Evolutionary conservation across 2,797 vertebrate species (phyloP).

Genomic region (Cirrhinus mrigala): DNA sequence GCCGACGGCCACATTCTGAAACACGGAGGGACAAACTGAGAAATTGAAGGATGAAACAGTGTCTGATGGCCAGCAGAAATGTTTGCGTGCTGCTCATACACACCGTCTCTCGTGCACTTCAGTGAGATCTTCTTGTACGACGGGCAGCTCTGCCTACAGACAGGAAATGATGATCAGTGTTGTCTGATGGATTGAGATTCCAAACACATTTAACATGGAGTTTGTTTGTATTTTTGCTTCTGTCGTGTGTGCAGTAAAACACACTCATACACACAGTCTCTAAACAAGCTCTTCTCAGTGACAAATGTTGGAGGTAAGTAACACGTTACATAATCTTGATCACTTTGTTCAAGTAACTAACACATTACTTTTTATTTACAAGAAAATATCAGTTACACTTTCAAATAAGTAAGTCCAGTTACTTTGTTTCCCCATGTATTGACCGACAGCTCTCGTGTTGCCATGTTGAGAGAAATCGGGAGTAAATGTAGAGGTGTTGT

Average conservation of each 20-base stretch:
- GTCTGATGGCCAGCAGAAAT: background rate
- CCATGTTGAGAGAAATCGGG: too few species aligned
- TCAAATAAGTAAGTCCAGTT: too few species aligned
- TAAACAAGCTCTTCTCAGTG: background rate
- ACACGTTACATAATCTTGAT: too few species aligned
- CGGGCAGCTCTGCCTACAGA: constrained; percentile 84
- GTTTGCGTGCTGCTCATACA: constrained; percentile 47
- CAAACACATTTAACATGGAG: background rate
- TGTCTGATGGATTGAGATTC: background rate
- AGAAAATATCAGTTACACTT: too few species aligned
- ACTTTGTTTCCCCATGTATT: too few species aligned
- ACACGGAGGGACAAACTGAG: background rate
- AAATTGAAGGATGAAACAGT: background rate
- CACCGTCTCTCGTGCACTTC: constrained; percentile 87
- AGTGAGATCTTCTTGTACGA: constrained; percentile 87
- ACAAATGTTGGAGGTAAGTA: too few species aligned
- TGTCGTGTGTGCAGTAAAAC: background rate
- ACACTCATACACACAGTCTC: background rate
- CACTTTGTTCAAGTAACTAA: too few species aligned
- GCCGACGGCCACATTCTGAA: constrained; percentile 89
- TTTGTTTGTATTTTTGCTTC: background rate
- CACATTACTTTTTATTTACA: too few species aligned
- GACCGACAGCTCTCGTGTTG: background rate
- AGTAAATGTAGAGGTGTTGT: too few species aligned
- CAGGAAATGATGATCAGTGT: background rate